phyloP scores from a whole-genome alignment of 2,113 vertebrate species.

The Numenius arquata region DNA sequence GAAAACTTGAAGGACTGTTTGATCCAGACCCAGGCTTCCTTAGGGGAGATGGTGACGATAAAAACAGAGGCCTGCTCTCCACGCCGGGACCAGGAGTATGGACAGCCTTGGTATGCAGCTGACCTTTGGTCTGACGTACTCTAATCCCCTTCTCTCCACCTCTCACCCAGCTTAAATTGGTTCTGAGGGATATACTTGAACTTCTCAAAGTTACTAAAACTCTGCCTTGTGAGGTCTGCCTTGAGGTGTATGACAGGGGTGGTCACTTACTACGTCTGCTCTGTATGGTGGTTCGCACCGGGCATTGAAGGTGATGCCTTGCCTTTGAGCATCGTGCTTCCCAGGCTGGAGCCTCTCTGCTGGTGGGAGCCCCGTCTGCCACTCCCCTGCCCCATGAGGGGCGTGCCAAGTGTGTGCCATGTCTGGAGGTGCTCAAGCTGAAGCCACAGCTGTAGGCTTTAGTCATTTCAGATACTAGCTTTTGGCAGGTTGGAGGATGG shows the following conservation, averaged over 20 bases:
- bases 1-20: slow-evolving; percentile 81
- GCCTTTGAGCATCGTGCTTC: neutral
- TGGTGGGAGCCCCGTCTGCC: neutral
- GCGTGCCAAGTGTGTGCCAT: rapidly evolving
- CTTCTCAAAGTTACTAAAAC: neutral
- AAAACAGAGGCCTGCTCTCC: slow-evolving; percentile 80
- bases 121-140: neutral
- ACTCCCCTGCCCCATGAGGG: neutral
- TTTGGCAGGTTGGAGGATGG: neutral
- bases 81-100: slow-evolving; percentile 75
- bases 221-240: neutral
- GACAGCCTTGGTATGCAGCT: slow-evolving; percentile 75
- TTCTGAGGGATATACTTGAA: neutral
- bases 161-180: neutral
- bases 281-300: neutral
- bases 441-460: neutral
- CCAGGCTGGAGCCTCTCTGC: neutral
- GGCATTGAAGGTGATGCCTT: neutral
- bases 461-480: neutral
- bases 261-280: neutral
- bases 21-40: slow-evolving; percentile 74
- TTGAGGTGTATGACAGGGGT: neutral
- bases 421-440: neutral
- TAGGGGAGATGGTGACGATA: slow-evolving; percentile 80
- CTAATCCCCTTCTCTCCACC: neutral